phyloP scores from a whole-genome alignment of 2,888 invertebrate genomes.

The Drosophila borealis region DNA sequence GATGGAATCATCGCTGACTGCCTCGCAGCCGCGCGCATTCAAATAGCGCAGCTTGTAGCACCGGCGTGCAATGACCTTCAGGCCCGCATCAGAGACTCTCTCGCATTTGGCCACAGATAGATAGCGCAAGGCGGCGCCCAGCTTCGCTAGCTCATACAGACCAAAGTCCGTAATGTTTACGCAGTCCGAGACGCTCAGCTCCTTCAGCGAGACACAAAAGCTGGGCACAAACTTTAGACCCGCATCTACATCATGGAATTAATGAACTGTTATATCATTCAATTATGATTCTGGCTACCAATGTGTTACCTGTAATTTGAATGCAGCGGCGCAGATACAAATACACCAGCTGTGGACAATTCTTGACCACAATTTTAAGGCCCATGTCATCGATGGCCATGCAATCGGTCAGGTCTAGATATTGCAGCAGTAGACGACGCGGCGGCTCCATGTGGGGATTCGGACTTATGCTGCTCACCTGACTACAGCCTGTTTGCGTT shows the following conservation, averaged over 20 bases:
- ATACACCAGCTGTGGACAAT: slow-evolving; percentile 94
- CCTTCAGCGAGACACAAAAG: slow-evolving; percentile 93
- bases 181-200: slow-evolving; percentile 96
- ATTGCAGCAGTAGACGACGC: slow-evolving; percentile 91
- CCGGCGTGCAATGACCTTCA: slow-evolving; percentile 93
- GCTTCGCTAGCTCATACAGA: slow-evolving; percentile 93
- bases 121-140: slow-evolving; percentile 95
- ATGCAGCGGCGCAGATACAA: slow-evolving; percentile 94
- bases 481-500: slow-evolving; percentile 87
- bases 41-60: slow-evolving; percentile 95
- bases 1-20: slow-evolving; percentile 96
- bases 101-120: slow-evolving; percentile 97
- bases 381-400: slow-evolving; percentile 93
- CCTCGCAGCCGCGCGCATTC: slow-evolving; percentile 96
- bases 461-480: slow-evolving; percentile 91
- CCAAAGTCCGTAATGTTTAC: slow-evolving; percentile 95
- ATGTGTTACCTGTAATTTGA: slow-evolving; percentile 90
- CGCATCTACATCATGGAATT: slow-evolving; percentile 87
- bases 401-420: slow-evolving; percentile 96
- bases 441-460: slow-evolving; percentile 88
- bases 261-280: background rate
- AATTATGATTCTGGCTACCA: background rate
- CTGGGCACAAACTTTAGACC: slow-evolving; percentile 96
- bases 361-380: slow-evolving; percentile 92
- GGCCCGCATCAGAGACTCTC: slow-evolving; percentile 95